Conservation (phyloP, 2,113 vertebrate species). For the Cinclus mexicanus region DNA sequence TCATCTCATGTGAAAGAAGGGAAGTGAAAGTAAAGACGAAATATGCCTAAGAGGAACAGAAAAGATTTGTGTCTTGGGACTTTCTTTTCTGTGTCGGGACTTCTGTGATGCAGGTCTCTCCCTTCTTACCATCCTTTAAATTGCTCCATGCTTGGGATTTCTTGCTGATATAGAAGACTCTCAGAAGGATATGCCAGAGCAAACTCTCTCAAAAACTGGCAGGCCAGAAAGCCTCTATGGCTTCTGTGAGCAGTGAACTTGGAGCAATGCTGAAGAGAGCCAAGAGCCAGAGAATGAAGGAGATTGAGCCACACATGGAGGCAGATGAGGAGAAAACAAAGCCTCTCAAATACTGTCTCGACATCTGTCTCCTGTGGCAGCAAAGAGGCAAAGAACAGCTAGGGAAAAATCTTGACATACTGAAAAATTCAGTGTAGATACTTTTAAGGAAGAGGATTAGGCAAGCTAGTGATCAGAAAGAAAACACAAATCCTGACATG, state of each 20-base stretch:
- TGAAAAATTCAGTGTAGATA: background rate
- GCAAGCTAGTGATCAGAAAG: background rate
- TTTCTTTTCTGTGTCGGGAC: slow-evolving; percentile 4
- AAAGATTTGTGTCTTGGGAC: slow-evolving; percentile 26
- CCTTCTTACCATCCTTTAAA: slow-evolving; percentile 12
- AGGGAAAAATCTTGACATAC: background rate
- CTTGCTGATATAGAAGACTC: background rate
- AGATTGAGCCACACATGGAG: background rate
- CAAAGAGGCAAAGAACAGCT: background rate
- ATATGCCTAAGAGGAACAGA: background rate
- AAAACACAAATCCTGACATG: background rate
- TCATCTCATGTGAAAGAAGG: slow-evolving; percentile 40
- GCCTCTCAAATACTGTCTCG: background rate
- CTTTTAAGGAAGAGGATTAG: background rate
- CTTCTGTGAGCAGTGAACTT: background rate
- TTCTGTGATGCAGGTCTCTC: slow-evolving; percentile 31
- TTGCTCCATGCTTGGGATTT: background rate
- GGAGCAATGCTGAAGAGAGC: background rate
- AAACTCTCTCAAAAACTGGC: slow-evolving; percentile 45
- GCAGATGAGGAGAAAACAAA: slow-evolving; percentile 36
- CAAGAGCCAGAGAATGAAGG: background rate
- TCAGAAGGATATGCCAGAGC: slow-evolving; percentile 29
- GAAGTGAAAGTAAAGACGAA: slow-evolving; percentile 31
- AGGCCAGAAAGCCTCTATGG: background rate
- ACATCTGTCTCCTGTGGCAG: background rate